Percentiles rank a stretch among this genome's conserved stretches.
Conservation (phyloP, 2,888 invertebrate genomes). For the Tachina lurida region DNA sequence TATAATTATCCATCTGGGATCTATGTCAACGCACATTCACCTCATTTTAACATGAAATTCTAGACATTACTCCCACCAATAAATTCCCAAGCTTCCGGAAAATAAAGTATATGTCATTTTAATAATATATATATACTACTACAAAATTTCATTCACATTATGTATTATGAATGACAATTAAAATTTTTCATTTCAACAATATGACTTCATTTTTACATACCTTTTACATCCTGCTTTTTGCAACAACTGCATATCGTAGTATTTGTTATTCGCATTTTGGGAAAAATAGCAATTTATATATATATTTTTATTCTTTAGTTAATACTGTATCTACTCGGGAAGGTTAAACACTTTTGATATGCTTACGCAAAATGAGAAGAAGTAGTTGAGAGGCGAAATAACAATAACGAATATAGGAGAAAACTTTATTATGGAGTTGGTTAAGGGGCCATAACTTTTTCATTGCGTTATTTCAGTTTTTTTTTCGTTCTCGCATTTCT, state of each 20-base stretch:
- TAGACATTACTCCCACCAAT: no score
- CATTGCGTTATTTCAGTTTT: slow-evolving; percentile 42
- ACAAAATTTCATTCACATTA: no score
- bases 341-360: slow-evolving; percentile 21
- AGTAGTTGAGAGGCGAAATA: slow-evolving; percentile 5
- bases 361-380: background rate
- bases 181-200: background rate
- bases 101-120: no score
- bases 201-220: background rate
- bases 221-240: background rate
- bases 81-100: no score
- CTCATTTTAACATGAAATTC: no score
- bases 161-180: background rate
- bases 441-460: slow-evolving; percentile 22
- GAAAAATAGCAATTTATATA: slow-evolving; percentile 19
- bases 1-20: no score
- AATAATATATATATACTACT: no score
- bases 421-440: slow-evolving; percentile 32
- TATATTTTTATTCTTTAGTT: background rate
- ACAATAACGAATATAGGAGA: slow-evolving; percentile 10
- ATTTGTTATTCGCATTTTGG: slow-evolving; percentile 4
- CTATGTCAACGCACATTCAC: no score
- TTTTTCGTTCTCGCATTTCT: slow-evolving; percentile 37
- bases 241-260: background rate
- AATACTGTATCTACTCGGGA: background rate